phyloP scores from a whole-genome alignment of 1,140 invertebrate genomes.

The Mizuhopecten yessoensis region DNA sequence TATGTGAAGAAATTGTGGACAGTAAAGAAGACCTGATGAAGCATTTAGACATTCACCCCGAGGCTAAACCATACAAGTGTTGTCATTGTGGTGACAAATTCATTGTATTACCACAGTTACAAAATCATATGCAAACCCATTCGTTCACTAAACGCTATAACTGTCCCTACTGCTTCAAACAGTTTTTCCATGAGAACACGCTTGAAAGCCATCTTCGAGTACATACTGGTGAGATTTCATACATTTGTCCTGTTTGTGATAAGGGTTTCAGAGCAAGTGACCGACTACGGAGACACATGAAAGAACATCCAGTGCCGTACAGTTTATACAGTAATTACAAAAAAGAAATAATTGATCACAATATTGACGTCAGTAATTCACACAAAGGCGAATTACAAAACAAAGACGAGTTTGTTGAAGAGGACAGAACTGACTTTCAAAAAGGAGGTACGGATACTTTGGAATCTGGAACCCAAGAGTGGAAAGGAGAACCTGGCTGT shows the following conservation, averaged over 20 bases:
- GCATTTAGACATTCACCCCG: constrained; percentile 12
- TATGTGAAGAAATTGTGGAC: constrained; percentile 12
- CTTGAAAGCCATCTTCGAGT: neutral
- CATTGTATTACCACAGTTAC: neutral
- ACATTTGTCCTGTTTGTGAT: neutral
- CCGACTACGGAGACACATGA: neutral
- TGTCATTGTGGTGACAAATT: neutral
- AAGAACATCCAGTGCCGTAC: neutral
- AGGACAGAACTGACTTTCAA: neutral
- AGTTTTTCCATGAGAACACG: neutral
- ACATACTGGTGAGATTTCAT: neutral
- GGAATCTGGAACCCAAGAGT: neutral
- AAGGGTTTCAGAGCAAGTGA: neutral
- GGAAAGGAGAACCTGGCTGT: neutral
- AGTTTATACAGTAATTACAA: neutral
- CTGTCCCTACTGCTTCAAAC: neutral
- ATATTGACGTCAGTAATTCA: neutral
- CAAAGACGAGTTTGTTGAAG: neutral
- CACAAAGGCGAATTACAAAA: neutral
- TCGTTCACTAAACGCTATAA: neutral
- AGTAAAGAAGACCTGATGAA: constrained; percentile 22
- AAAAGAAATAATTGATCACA: neutral
- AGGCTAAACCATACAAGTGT: constrained; percentile 4
- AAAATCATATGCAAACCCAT: constrained; percentile 15
- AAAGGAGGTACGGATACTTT: neutral